phyloP scores from a whole-genome alignment of 30 jellyfish, hydroid and myxozoan species.

The Sanderia malayensis region DNA sequence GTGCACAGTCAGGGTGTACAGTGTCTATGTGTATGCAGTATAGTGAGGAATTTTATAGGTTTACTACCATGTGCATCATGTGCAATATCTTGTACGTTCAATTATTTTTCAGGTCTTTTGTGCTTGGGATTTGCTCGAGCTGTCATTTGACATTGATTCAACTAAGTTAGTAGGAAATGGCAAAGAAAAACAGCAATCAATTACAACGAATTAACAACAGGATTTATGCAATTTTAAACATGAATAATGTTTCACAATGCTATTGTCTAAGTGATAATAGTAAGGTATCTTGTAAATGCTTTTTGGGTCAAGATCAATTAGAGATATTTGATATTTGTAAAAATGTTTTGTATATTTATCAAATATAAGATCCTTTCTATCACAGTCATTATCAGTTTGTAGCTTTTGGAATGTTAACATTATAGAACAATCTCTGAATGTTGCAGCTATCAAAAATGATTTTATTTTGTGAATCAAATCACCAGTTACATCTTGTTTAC shows the following conservation, averaged over 20 bases:
- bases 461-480: conserved; percentile 17
- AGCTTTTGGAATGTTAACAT: conserved; percentile 63
- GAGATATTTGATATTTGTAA: conserved; percentile 48
- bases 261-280: conserved; percentile 47
- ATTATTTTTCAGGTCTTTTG: conserved; percentile 26
- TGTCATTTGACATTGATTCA: conserved; percentile 18
- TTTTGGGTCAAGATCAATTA: conserved; percentile 82
- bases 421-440: conserved; percentile 86
- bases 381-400: too few species aligned
- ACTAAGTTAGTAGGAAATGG: too few species aligned
- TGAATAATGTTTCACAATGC: conserved; percentile 26
- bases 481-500: conserved; percentile 3
- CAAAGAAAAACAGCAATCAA: not conserved
- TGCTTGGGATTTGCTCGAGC: conserved; percentile 32
- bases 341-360: conserved; percentile 5
- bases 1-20: not conserved
- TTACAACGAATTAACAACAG: not conserved
- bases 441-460: conserved; percentile 67
- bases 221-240: not conserved
- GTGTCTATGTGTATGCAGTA: not conserved
- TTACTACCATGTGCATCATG: too few species aligned
- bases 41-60: not conserved
- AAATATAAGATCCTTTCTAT: not conserved
- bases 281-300: conserved; percentile 33
- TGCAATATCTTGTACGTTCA: not conserved